Evolutionary conservation across 2,113 vertebrate genomes (phyloP).

Genomic region (Phyllostomus hastatus): DNA sequence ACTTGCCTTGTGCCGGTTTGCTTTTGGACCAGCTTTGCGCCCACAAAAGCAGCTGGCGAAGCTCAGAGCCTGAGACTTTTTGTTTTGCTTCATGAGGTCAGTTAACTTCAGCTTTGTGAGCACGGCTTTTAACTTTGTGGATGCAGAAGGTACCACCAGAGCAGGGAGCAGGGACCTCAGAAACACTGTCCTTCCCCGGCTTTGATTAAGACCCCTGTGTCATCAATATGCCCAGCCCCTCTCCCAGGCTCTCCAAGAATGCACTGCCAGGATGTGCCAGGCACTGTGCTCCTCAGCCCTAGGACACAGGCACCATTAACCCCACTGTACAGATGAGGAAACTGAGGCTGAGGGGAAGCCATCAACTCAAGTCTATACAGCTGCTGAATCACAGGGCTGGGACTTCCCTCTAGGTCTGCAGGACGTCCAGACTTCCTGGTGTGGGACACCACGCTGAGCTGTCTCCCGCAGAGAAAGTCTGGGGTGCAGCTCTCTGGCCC

Average conservation of each 20-base stretch:
- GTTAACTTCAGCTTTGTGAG: no score
- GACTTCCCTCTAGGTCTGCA: not conserved
- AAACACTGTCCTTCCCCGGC: not conserved
- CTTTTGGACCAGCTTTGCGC: no score
- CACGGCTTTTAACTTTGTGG: no score
- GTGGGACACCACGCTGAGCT: not conserved
- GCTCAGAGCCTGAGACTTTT: no score
- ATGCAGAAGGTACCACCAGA: no score
- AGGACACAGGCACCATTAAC: not conserved
- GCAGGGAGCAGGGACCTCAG: not conserved
- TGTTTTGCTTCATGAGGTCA: no score
- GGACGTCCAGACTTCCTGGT: not conserved
- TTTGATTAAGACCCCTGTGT: not conserved
- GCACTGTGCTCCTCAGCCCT: not conserved
- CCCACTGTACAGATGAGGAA: not conserved
- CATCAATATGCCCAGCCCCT: accelerated
- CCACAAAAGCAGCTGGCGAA: no score
- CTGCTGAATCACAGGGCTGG: not conserved
- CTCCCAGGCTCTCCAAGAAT: not conserved
- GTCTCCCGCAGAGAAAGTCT: not conserved
- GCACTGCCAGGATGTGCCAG: not conserved
- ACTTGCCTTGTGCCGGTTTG: no score
- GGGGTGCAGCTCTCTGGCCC: not conserved
- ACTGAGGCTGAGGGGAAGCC: not conserved
- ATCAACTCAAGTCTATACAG: not conserved